These are phyloP conservation scores for Pangasius larnaudii DNA, from an alignment of 2,797 vertebrate species.

Conservation along the genomic window DNA sequence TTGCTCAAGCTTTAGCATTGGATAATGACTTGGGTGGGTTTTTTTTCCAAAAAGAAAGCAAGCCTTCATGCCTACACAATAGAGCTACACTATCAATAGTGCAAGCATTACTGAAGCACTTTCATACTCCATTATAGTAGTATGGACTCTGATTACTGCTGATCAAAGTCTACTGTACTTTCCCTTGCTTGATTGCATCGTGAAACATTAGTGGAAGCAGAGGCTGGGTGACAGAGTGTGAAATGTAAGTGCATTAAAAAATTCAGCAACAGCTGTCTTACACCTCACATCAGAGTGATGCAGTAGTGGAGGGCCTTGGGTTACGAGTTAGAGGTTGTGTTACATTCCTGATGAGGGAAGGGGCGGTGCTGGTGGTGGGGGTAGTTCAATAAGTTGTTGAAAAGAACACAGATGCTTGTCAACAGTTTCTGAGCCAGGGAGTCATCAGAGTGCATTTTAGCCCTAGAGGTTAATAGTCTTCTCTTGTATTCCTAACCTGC, in stretches of 20 bases:
- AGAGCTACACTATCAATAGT: conserved; percentile 35
- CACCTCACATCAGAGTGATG: conserved; percentile 79
- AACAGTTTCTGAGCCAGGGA: conserved; percentile 86
- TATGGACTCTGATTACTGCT: conserved; percentile 54
- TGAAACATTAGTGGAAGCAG: conserved; percentile 82
- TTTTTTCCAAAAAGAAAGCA: not conserved
- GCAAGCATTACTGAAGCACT: conserved; percentile 38
- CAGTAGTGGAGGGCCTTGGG: conserved; percentile 78
- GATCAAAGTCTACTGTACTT: conserved; percentile 75
- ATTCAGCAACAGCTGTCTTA: conserved; percentile 69
- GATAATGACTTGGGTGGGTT: conserved; percentile 41
- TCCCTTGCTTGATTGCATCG: conserved; percentile 81
- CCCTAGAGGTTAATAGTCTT: conserved; percentile 88
- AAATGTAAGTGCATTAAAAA: conserved; percentile 54
- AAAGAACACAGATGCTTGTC: conserved; percentile 96
- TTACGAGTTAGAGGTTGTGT: conserved; percentile 84
- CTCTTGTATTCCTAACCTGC: conserved; percentile 77
- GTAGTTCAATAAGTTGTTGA: conserved; percentile 91
- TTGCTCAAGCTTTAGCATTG: conserved; percentile 40
- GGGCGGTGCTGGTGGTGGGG: conserved; percentile 54
- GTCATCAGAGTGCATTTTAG: conserved; percentile 89
- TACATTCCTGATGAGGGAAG: conserved; percentile 87
- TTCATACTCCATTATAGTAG: conserved; percentile 44
- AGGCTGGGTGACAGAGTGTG: conserved; percentile 65
- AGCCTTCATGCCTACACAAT: conserved; percentile 21